Percentiles rank a stretch among this genome's conserved stretches.
Conservation (phyloP, 2,888 invertebrate species). For the Serripes groenlandicus region DNA sequence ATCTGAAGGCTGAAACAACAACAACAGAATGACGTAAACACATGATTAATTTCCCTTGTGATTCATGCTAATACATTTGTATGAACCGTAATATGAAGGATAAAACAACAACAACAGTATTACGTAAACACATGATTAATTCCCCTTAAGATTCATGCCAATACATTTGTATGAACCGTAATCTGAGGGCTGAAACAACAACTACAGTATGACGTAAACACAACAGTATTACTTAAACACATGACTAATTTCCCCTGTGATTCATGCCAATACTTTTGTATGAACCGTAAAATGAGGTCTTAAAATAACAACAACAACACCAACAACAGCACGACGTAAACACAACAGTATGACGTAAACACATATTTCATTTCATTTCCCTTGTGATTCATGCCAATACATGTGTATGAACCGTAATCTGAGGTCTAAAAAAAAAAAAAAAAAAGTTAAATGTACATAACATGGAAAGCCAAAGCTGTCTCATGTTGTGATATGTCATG, state of each 20-base stretch:
- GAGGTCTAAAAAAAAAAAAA: slow-evolving; percentile 29
- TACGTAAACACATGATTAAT: too few relatives aligned
- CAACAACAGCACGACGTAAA: too few relatives aligned
- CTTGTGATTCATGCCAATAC: slow-evolving; percentile 57
- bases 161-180: slow-evolving; percentile 66
- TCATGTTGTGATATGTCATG: too few relatives aligned
- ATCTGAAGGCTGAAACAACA: slow-evolving; percentile 50
- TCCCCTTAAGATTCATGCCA: slow-evolving; percentile 60
- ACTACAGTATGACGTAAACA: too few relatives aligned
- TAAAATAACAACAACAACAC: too few relatives aligned
- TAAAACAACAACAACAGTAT: slow-evolving; percentile 4
- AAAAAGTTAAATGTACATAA: too few relatives aligned
- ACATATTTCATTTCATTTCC: slow-evolving; percentile 60
- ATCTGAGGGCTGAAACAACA: slow-evolving; percentile 50
- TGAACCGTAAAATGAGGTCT: slow-evolving; percentile 64
- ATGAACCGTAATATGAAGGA: slow-evolving; percentile 64
- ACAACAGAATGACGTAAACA: too few relatives aligned
- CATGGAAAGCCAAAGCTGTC: too few relatives aligned
- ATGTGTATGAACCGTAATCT: slow-evolving; percentile 67
- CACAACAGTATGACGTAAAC: too few relatives aligned
- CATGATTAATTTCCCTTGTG: slow-evolving; percentile 57
- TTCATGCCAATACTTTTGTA: slow-evolving; percentile 67
- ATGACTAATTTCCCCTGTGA: slow-evolving; percentile 56
- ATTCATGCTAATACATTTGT: slow-evolving; percentile 65
- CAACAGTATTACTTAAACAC: too few relatives aligned